Conservation (phyloP, 2,113 vertebrate genomes). For the Tinamus guttatus region DNA sequence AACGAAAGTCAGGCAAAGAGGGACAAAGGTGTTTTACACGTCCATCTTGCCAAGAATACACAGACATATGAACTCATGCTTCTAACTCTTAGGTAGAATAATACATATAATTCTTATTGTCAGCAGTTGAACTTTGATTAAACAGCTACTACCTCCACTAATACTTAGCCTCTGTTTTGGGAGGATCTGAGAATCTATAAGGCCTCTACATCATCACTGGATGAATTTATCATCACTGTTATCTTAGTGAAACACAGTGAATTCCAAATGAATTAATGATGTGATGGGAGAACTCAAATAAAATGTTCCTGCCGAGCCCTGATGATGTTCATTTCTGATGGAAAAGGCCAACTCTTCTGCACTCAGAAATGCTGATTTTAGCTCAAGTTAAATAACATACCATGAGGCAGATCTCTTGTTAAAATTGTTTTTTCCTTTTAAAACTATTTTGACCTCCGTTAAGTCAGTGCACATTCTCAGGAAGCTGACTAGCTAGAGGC, state of each 20-base stretch:
- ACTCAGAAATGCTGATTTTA: neutral
- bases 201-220: neutral
- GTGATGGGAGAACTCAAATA: neutral
- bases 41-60: neutral
- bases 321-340: neutral
- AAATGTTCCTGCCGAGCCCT: neutral
- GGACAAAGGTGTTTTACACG: neutral
- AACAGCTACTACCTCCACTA: neutral
- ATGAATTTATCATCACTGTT: neutral
- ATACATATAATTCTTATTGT: neutral
- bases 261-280: neutral
- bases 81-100: neutral
- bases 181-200: neutral
- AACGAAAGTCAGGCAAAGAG: conserved; percentile 2
- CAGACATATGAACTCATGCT: neutral
- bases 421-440: conserved; percentile 33
- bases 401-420: neutral
- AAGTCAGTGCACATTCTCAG: neutral
- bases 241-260: neutral
- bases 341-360: neutral
- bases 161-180: neutral
- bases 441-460: conserved; percentile 35
- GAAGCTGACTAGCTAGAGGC: conserved; percentile 15
- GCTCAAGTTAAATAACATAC: neutral
- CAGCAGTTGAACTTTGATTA: neutral